A percentile compares a stretch with the other conserved stretches of the same genome.
Conservation (phyloP, 2,113 vertebrate genomes). For the Coryphaenoides rupestris region DNA sequence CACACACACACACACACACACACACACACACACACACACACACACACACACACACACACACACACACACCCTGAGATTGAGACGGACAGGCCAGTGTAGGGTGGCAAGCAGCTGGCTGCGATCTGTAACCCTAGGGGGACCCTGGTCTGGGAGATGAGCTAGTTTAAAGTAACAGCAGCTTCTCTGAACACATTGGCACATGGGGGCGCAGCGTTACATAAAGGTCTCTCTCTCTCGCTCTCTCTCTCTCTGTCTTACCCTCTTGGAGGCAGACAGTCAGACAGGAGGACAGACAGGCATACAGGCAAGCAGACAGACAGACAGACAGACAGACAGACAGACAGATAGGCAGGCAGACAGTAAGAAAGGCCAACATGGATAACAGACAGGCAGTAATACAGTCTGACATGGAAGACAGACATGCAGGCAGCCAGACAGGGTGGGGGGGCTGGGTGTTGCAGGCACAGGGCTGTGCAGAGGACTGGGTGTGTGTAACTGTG, state of each 20-base stretch:
- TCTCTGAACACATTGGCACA: slow-evolving; percentile 51
- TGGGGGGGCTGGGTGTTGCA: slow-evolving; percentile 34
- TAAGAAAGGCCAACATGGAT: too few relatives aligned
- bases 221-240: slow-evolving; percentile 51
- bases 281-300: too few relatives aligned
- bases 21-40: too few relatives aligned
- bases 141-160: not conserved
- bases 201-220: slow-evolving; percentile 58
- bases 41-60: too few relatives aligned
- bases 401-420: too few relatives aligned
- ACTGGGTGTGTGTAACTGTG: slow-evolving; percentile 42
- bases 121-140: slow-evolving; percentile 43
- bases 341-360: slow-evolving; percentile 33
- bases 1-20: slow-evolving; percentile 1
- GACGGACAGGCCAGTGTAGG: slow-evolving; percentile 10
- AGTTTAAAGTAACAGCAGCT: slow-evolving; percentile 50
- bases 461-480: slow-evolving; percentile 40
- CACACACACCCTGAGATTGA: too few relatives aligned
- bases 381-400: too few relatives aligned
- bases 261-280: too few relatives aligned
- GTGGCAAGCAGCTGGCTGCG: slow-evolving; percentile 44
- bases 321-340: slow-evolving; percentile 45
- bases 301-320: too few relatives aligned
- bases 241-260: not conserved
- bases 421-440: slow-evolving; percentile 46